Evolutionary conservation across 2,888 invertebrate genomes (phyloP).

Genomic region (Drosophila aldrichi): DNA sequence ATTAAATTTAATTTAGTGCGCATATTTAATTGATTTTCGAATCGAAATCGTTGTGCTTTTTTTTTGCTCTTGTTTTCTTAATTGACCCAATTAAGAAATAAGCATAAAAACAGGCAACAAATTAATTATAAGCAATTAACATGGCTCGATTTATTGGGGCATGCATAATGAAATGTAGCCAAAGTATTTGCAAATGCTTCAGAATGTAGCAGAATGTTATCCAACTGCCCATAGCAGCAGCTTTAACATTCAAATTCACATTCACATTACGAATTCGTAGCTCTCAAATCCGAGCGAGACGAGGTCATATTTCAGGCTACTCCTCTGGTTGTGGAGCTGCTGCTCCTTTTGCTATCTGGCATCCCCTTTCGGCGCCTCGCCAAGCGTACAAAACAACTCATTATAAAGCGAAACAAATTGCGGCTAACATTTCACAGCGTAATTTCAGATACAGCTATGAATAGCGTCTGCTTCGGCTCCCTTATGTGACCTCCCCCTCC

Average conservation of each 20-base stretch:
- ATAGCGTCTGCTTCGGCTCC: neutral
- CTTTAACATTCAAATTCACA: neutral
- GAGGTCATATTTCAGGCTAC: slow-evolving; percentile 32
- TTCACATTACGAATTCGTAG: slow-evolving; percentile 21
- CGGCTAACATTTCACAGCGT: slow-evolving; percentile 68
- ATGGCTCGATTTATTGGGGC: slow-evolving; percentile 45
- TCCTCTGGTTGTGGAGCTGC: neutral
- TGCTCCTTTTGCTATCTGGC: slow-evolving; percentile 3
- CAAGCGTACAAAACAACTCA: slow-evolving; percentile 68
- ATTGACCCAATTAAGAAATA: slow-evolving; percentile 55
- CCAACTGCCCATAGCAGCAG: too few relatives aligned
- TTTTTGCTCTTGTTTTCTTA: neutral
- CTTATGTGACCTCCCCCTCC: neutral
- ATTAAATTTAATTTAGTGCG: slow-evolving; percentile 29
- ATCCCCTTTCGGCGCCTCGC: slow-evolving; percentile 22
- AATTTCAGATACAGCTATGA: slow-evolving; percentile 59
- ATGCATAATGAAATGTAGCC: slow-evolving; percentile 8
- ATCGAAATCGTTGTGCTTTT: slow-evolving; percentile 16
- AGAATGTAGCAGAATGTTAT: neutral
- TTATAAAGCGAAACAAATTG: slow-evolving; percentile 76
- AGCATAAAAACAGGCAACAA: slow-evolving; percentile 17
- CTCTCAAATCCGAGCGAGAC: too few relatives aligned
- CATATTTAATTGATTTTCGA: slow-evolving; percentile 35
- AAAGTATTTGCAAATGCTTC: slow-evolving; percentile 23
- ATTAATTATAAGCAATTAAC: slow-evolving; percentile 70